phyloP scores from a whole-genome alignment of 2,113 vertebrate species.

The Paradisaea rubra region DNA sequence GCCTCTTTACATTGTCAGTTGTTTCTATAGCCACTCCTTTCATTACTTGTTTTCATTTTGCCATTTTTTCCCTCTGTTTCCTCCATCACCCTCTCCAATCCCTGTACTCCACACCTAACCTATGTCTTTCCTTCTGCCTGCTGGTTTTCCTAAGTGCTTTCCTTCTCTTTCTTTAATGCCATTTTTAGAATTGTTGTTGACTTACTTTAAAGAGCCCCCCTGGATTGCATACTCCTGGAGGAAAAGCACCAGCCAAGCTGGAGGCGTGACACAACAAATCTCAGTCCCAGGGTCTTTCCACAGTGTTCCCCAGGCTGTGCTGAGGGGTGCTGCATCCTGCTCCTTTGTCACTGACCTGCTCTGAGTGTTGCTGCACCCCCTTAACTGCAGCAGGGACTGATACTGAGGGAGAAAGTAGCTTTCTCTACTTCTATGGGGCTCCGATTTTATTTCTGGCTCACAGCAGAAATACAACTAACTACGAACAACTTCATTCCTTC shows the following conservation, averaged over 20 bases:
- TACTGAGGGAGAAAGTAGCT: not conserved
- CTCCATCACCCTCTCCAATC: not conserved
- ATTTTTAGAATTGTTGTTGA: not conserved
- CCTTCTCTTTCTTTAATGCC: not conserved
- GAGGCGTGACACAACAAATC: not conserved
- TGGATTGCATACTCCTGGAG: not conserved
- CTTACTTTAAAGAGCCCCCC: not conserved
- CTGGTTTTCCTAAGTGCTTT: not conserved
- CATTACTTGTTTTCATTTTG: not conserved
- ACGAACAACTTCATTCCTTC: not conserved
- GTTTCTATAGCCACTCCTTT: not conserved
- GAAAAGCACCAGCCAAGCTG: not conserved
- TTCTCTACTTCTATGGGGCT: not conserved
- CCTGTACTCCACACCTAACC: not conserved
- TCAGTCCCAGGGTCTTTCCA: not conserved
- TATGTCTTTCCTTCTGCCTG: not conserved
- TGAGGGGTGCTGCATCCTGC: not conserved
- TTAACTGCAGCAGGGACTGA: not conserved
- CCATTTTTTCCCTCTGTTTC: not conserved
- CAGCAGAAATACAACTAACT: not conserved
- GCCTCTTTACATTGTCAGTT: not conserved
- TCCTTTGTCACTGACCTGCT: not conserved
- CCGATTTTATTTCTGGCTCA: not conserved
- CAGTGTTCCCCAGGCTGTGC: not conserved
- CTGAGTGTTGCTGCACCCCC: not conserved